Base-by-base conservation (phyloP, 2,113 vertebrate genomes). In the Dendrocopos noguchii region DNA sequence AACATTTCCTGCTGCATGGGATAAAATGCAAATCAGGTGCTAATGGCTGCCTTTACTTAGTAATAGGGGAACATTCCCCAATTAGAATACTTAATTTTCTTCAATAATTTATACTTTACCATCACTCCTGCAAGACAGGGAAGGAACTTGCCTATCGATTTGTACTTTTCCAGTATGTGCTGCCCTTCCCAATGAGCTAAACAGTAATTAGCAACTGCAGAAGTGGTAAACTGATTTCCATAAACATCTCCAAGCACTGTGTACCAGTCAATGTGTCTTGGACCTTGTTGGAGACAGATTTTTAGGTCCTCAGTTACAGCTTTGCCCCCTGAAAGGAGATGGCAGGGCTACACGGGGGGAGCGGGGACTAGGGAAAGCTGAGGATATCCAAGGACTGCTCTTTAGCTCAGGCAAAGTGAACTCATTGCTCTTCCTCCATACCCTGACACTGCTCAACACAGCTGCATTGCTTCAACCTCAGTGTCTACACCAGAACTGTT, bases 1-100 rank as follows among this genome's bases (percentile, higher is more conserved):
- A 99, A 98, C 96, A 98, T 98, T 98, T 98, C 97, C 98, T 98
- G 98, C 98, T 98, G 94, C 64, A 96, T 63, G 84, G 93, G 92
- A 97, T 94, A 92, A 96, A 97, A 98, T 98, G 98, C 98, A 99
- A 98, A 99, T 98, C 86, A 91, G 96, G 89, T 87, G 94, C 91
- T 95, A 97, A 96, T 95, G 88, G 95, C 75, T 86, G 55, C 76
- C 82, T 94, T 90, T 83, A 61, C 88, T 86, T 87, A 59, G 72
- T 50, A 86, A 92, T 60, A 95, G 87, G 76, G 78, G 79, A 96
- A 83, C 31, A 53, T 80, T 84, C 81, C 81, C 83, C 93, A 94
- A 83, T 96, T 97, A 93, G n/a, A 70, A 57, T 68, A 46, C 66
- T 84, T 86, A 79, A 87, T 87, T 92, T 94, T 92, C 91, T 88